These are phyloP conservation scores for Aspidiotus destructor DNA, from an alignment of 2,888 invertebrate genomes.

Conservation along the genomic window DNA sequence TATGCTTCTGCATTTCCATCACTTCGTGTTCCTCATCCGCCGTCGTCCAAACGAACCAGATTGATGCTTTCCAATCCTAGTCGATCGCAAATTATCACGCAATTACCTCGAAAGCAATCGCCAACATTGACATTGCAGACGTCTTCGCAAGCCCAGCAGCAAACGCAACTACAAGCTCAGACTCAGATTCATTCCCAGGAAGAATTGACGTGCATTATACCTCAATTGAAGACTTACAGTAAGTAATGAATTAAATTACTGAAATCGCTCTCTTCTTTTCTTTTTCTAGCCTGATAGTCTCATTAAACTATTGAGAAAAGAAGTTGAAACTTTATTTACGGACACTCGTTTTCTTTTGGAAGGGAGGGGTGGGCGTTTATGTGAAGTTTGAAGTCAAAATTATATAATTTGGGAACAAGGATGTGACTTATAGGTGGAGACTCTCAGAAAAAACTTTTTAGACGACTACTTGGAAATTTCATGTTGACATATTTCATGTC, in stretches of 20 bases:
- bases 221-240: slow-evolving; percentile 58
- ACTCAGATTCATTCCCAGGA: slow-evolving; percentile 12
- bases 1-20: slow-evolving; percentile 27
- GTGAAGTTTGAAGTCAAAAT: too few relatives aligned
- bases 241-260: neutral
- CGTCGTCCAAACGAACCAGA: slow-evolving; percentile 29
- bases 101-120: slow-evolving; percentile 29
- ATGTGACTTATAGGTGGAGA: too few relatives aligned
- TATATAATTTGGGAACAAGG: too few relatives aligned
- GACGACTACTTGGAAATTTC: too few relatives aligned
- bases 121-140: slow-evolving; percentile 21
- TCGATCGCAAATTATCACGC: slow-evolving; percentile 26
- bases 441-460: too few relatives aligned
- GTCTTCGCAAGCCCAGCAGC: slow-evolving; percentile 19
- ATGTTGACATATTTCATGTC: too few relatives aligned
- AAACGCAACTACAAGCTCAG: slow-evolving; percentile 17
- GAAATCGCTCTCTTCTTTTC: too few relatives aligned
- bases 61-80: slow-evolving; percentile 27
- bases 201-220: slow-evolving; percentile 41
- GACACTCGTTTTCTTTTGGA: too few relatives aligned
- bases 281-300: too few relatives aligned
- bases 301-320: too few relatives aligned
- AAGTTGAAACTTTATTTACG: too few relatives aligned
- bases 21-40: slow-evolving; percentile 24
- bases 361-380: too few relatives aligned